Evolutionary conservation across 1,140 invertebrate species (phyloP).

Genomic region (Trichonephila clavata): DNA sequence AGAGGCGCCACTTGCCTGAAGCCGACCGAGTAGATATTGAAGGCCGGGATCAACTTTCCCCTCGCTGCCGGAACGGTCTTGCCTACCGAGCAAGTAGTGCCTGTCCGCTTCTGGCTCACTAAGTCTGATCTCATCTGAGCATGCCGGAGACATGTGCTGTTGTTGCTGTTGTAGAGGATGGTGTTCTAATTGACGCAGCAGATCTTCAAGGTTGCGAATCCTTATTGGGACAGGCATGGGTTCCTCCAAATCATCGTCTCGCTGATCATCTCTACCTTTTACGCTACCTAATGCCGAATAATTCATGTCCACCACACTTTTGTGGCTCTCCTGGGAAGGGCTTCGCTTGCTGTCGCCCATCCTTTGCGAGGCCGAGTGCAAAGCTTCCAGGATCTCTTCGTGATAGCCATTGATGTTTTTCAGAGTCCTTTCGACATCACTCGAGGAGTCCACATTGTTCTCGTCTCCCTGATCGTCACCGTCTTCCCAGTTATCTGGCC

Average conservation of each 20-base stretch:
- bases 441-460: conserved; percentile 79
- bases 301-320: conserved; percentile 50
- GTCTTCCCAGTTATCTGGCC: conserved; percentile 82
- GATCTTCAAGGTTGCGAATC: conserved; percentile 94
- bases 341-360: conserved; percentile 61
- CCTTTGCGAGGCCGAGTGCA: conserved; percentile 81
- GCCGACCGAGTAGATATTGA: conserved; percentile 70
- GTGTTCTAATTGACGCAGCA: conserved; percentile 94
- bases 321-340: conserved; percentile 70
- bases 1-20: conserved; percentile 67
- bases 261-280: conserved; percentile 13
- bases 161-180: conserved; percentile 84
- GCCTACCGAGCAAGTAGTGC: conserved; percentile 83
- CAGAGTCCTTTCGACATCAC: conserved; percentile 89
- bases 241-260: conserved; percentile 79
- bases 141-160: conserved; percentile 87
- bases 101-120: conserved; percentile 94
- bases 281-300: conserved; percentile 53
- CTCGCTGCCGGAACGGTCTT: conserved; percentile 81
- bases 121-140: conserved; percentile 94
- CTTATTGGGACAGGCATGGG: conserved; percentile 82
- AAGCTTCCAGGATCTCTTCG: conserved; percentile 93
- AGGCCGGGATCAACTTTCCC: conserved; percentile 68
- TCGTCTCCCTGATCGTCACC: conserved; percentile 76
- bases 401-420: conserved; percentile 96